Percentiles rank a stretch among this genome's conserved stretches.
These are phyloP conservation scores for Agonopterix heracliana DNA, from an alignment of 2,888 invertebrate species.

Conservation along the genomic window DNA sequence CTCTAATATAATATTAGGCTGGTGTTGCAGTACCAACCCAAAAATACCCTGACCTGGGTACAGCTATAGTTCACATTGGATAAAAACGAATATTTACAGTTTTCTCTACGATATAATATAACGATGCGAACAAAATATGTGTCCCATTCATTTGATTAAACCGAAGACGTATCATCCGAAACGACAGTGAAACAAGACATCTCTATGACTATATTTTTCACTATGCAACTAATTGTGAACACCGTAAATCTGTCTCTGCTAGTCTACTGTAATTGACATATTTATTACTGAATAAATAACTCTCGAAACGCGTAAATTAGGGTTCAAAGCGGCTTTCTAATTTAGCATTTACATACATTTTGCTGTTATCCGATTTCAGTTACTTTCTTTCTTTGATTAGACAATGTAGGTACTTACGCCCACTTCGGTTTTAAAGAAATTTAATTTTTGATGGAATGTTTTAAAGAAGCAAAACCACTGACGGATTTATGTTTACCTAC, in stretches of 20 bases:
- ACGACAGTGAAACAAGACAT: constrained; percentile 11
- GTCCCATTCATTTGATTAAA: background rate
- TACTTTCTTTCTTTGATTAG: background rate
- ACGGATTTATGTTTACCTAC: too few species aligned
- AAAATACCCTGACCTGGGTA: too few species aligned
- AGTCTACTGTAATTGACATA: constrained; percentile 52
- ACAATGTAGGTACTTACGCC: too few species aligned
- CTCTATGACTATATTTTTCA: constrained; percentile 19
- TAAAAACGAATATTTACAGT: too few species aligned
- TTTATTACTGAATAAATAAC: constrained; percentile 56
- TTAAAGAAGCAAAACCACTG: too few species aligned
- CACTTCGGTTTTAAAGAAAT: too few species aligned
- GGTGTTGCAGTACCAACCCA: too few species aligned
- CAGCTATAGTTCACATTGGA: too few species aligned
- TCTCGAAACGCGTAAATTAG: constrained; percentile 44
- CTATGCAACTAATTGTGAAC: constrained; percentile 19
- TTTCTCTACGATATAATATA: too few species aligned
- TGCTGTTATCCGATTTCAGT: constrained; percentile 28
- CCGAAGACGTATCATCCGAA: constrained; percentile 1
- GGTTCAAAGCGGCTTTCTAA: constrained; percentile 41
- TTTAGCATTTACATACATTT: constrained; percentile 31
- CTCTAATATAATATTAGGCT: too few species aligned
- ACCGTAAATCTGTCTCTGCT: constrained; percentile 42
- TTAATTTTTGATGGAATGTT: too few species aligned
- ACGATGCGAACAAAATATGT: too few species aligned